Base-by-base conservation (phyloP, 2,888 invertebrate genomes). In the Masnerella sp. region DNA sequence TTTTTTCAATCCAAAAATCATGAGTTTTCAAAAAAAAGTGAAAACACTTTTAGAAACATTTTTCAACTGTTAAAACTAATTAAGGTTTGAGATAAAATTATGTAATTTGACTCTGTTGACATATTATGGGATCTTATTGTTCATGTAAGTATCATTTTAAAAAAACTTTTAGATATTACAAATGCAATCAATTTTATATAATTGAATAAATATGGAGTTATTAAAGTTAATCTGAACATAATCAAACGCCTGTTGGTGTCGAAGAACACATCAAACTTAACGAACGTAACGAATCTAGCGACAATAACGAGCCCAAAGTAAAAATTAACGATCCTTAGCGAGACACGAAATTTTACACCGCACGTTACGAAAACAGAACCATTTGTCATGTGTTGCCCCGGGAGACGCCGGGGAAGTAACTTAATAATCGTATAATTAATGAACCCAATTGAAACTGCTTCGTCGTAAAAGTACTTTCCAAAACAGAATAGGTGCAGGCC, bases 401-500 rank as follows among this genome's bases (percentile, higher is more conserved):
- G 2, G 18, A 22, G 25, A 45, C 22, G 28, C 30, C 30, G 42
- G 18, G 30, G 34, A 30, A 43, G 34, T 40, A 43, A 56, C 47
- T 30, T 56, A 65, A 56, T 56, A 56, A 56, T 25, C 28, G 15
- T 47, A 47, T 22, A 47, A 65, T 65, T 65, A 56, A 65, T 56
- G 12, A 40, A 34, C 38, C 20, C 43, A 56, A 65, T 65, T 56
- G 54, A 38, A 32, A 11, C 18, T 25, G 38, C 40, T 54, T 32
- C 56, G 47, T 47, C 47, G 36, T 54, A 54, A 52, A 54, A 34
- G 11, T 15, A 9, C 34, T 36, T 54, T 65, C 45, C 28, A 54
- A 65, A 51, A 43, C 18, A 42, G 43, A 22, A 52, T 64, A 64
- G 64, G 64, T 59, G 15, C 43, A 32, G 20, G 36, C 15, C 62